A percentile compares a stretch with the other conserved stretches of the same genome.
Evolutionary conservation across 2,113 vertebrate genomes (phyloP).

Genomic region (Corythoichthys intestinalis): DNA sequence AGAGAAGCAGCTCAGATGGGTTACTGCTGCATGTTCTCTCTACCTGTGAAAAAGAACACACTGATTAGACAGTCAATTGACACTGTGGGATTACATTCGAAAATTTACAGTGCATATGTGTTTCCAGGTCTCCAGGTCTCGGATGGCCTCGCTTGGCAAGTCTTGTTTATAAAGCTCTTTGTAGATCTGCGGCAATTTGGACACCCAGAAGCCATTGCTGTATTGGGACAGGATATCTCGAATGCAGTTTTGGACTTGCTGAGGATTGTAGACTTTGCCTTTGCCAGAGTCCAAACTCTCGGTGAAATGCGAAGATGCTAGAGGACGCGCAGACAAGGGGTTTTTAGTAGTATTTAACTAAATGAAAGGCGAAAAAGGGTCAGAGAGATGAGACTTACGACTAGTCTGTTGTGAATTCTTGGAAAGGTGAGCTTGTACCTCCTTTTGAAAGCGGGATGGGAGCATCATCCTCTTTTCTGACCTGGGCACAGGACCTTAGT

Average conservation of each 20-base stretch:
- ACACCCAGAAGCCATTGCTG: conserved; percentile 85
- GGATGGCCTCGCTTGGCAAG: conserved; percentile 75
- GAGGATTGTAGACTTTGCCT: conserved; percentile 59
- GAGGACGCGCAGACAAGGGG: background rate
- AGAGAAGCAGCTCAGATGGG: conserved; percentile 80
- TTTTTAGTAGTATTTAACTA: background rate
- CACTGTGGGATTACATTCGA: background rate
- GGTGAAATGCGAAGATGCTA: conserved; percentile 56
- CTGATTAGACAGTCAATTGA: background rate
- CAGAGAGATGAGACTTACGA: conserved; percentile 52
- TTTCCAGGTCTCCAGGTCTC: conserved; percentile 83
- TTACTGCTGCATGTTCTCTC: conserved; percentile 82
- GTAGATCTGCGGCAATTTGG: conserved; percentile 86
- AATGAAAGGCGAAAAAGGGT: no score
- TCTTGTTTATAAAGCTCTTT: conserved; percentile 84
- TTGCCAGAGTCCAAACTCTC: conserved; percentile 50
- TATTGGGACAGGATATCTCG: conserved; percentile 81
- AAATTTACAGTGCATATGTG: conserved; percentile 82
- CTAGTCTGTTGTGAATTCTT: conserved; percentile 61
- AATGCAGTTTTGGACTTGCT: conserved; percentile 80
- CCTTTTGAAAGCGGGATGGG: conserved; percentile 72
- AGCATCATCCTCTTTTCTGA: conserved; percentile 72
- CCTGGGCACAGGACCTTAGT: conserved; percentile 44
- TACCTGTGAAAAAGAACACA: conserved; percentile 64
- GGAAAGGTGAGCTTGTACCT: conserved; percentile 72